phyloP scores from a whole-genome alignment of 2,888 invertebrate genomes.

The Lithophane ornitopus region DNA sequence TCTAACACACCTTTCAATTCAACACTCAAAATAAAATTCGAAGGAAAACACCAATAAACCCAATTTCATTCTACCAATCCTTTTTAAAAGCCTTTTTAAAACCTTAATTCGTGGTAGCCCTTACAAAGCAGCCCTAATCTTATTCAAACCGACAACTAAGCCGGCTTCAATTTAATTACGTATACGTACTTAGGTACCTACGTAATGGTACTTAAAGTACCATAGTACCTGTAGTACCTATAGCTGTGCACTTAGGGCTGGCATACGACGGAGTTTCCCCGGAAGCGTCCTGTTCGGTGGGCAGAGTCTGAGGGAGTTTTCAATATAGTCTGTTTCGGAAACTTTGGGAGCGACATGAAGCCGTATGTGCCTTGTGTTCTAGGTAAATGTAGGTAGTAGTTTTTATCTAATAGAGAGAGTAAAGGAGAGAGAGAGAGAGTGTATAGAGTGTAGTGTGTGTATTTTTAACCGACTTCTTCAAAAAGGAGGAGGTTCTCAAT shows the following conservation, averaged over 20 bases:
- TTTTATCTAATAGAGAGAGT: not conserved
- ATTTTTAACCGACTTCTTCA: too few species aligned
- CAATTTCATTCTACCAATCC: not conserved
- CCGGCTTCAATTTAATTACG: slow-evolving; percentile 56
- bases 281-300: not conserved
- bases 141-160: slow-evolving; percentile 56
- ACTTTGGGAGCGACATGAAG: slow-evolving; percentile 2
- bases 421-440: too few species aligned
- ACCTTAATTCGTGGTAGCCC: slow-evolving; percentile 24
- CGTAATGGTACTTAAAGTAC: slow-evolving; percentile 39
- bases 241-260: slow-evolving; percentile 12
- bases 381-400: too few species aligned
- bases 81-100: slow-evolving; percentile 25
- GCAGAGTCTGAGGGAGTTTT: slow-evolving; percentile 15
- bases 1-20: slow-evolving; percentile 6
- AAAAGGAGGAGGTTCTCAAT: too few species aligned
- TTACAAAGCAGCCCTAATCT: slow-evolving; percentile 43
- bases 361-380: not conserved
- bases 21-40: slow-evolving; percentile 15
- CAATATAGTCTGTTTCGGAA: slow-evolving; percentile 16
- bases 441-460: too few species aligned
- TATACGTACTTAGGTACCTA: slow-evolving; percentile 33
- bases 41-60: slow-evolving; percentile 17
- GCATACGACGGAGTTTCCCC: slow-evolving; percentile 7
- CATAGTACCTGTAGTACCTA: slow-evolving; percentile 15